Base-by-base conservation (phyloP, 2,113 vertebrate species). In the Chaenocephalus aceratus region DNA sequence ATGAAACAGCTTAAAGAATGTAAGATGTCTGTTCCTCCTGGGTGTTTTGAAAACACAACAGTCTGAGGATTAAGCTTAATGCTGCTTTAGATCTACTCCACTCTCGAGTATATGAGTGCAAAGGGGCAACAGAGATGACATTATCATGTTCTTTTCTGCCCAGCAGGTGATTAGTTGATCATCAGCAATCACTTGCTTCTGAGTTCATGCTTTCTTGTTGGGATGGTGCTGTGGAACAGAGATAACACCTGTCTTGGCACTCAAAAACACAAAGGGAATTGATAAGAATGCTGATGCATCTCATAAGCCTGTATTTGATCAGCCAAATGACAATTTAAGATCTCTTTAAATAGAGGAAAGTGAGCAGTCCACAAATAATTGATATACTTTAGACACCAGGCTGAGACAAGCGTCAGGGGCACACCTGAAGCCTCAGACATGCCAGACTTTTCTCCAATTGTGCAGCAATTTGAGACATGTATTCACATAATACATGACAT, bases 281-380 rank as follows among this genome's bases (percentile, higher is more conserved):
- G 54, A 30, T 30, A 30, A 30, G 23, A 73, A 79, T 84, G 60
- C 64, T 26, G 56, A 75, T 61, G 41, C 57, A 63, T 80, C 65
- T 89, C 84, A 69, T 48, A 90, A 96, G 93, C 90, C 86, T 69
- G 77, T 94, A 7, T 41, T 41, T 41, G 45, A 60, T 64, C 62
- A 79, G 72, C 77, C 72, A 86, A 86, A 84, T 84, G 75, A 80
- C 78, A 82, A 49, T 86, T 86, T 71, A 72, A 82, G 75, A 76
- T 84, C 46, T 72, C 84, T 82, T 80, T 69, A 81, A 72, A 77
- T 61, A 78, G 73, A 56, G 45, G 2, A 72, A 75, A 81, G 58
- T 77, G 51, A 45, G 82, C 52, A 82, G 70, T 82, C 59, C 66
- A 70, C 12, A 52, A 45, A 12, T 65, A 44, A 80, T 34, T 57